phyloP scores from a whole-genome alignment of 2,888 invertebrate genomes.

The Acanthosepion esculentum region DNA sequence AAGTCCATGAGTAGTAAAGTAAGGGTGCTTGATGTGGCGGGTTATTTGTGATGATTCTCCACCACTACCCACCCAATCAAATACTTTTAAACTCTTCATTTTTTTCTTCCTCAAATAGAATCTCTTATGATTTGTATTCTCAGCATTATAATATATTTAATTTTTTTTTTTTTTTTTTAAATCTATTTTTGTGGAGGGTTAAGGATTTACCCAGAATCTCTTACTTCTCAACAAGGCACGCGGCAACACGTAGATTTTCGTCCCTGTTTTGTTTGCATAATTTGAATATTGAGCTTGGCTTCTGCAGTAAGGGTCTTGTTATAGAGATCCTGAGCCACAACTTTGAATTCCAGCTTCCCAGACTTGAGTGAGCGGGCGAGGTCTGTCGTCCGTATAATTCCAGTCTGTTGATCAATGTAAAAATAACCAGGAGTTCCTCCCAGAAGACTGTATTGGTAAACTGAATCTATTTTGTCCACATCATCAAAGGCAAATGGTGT shows the following conservation, averaged over 20 bases:
- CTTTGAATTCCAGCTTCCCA: constrained; percentile 49
- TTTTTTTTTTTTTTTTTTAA: not conserved
- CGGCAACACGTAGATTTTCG: constrained; percentile 37
- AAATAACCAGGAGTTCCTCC: constrained; percentile 53
- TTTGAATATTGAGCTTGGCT: constrained; percentile 49
- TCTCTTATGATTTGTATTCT: not conserved
- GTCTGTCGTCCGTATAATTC: constrained; percentile 53
- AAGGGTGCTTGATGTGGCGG: not conserved
- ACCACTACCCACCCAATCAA: not conserved
- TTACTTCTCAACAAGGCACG: constrained; percentile 39
- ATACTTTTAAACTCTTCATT: not conserved
- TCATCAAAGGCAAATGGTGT: constrained; percentile 58
- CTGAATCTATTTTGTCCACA: constrained; percentile 53
- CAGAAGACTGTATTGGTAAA: constrained; percentile 53
- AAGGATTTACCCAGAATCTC: not conserved
- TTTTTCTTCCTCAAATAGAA: not conserved
- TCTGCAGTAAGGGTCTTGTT: constrained; percentile 49
- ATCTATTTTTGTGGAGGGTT: not conserved
- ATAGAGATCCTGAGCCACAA: constrained; percentile 51
- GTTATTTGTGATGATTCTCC: not conserved
- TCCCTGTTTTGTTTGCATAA: constrained; percentile 43
- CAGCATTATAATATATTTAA: not conserved
- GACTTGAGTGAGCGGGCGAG: constrained; percentile 41
- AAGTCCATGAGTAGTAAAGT: not conserved
- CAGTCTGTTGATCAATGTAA: constrained; percentile 53